Percentiles rank a stretch among this genome's conserved stretches.
These are phyloP conservation scores for Colius striatus DNA, from an alignment of 2,113 vertebrate genomes.

Conservation along the genomic window DNA sequence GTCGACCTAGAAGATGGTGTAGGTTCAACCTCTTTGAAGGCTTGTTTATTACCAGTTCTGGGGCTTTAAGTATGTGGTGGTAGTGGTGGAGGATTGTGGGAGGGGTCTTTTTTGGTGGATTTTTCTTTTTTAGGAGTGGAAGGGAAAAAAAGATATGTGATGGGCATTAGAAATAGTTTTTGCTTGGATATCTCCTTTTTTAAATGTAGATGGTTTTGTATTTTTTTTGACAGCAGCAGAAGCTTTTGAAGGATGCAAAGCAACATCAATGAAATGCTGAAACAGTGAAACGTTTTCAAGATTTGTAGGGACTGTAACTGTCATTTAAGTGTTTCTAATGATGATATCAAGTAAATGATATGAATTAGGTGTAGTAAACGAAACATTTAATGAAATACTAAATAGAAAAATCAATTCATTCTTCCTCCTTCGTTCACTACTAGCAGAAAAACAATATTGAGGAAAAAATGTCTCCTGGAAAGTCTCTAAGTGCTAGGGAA, in stretches of 20 bases:
- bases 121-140: background rate
- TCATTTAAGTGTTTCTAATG: slow-evolving; percentile 16
- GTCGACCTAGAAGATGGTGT: background rate
- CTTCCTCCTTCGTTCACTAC: background rate
- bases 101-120: no score
- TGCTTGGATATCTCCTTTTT: background rate
- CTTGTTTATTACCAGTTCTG: background rate
- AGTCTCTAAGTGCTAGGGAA: background rate
- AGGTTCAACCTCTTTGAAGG: background rate
- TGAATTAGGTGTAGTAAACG: background rate
- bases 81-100: no score
- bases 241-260: background rate
- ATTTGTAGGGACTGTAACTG: slow-evolving; percentile 3
- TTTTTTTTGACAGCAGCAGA: background rate
- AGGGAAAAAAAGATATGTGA: background rate
- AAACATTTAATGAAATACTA: slow-evolving; percentile 13
- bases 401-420: background rate
- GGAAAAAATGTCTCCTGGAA: background rate
- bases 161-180: background rate
- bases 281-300: background rate
- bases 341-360: background rate
- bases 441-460: background rate
- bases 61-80: fast-evolving
- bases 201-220: background rate
- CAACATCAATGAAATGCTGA: background rate